A percentile compares a stretch with the other conserved stretches of the same genome.
phyloP scores from a whole-genome alignment of 2,888 invertebrate genomes.

The Caenorhabditis uteleia region DNA sequence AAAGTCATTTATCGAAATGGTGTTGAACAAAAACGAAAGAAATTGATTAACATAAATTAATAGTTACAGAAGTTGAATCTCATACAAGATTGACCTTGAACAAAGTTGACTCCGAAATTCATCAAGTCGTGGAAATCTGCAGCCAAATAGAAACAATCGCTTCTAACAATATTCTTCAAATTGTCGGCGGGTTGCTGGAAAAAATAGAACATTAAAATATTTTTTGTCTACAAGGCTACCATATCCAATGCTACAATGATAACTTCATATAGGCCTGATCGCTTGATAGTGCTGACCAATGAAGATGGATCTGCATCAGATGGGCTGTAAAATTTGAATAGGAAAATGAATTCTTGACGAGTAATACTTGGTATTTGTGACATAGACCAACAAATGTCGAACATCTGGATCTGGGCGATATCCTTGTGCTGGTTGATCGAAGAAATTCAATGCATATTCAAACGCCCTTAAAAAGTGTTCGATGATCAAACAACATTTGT shows the following conservation, averaged over 20 bases:
- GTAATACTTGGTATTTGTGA: slow-evolving; percentile 49
- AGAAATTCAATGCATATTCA: slow-evolving; percentile 37
- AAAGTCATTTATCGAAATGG: too few relatives aligned
- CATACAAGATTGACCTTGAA: slow-evolving; percentile 50
- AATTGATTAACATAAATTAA: not conserved
- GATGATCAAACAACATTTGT: not conserved
- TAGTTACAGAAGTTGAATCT: slow-evolving; percentile 36
- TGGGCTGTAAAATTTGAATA: slow-evolving; percentile 34
- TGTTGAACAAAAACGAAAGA: not conserved
- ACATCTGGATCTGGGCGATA: slow-evolving; percentile 41
- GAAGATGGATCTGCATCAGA: slow-evolving; percentile 52
- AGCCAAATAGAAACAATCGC: slow-evolving; percentile 40
- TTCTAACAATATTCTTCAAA: slow-evolving; percentile 32
- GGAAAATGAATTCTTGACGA: not conserved
- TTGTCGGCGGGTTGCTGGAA: slow-evolving; percentile 16
- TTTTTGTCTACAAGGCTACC: slow-evolving; percentile 1
- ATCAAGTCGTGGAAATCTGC: slow-evolving; percentile 32
- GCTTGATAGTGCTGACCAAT: slow-evolving; percentile 27
- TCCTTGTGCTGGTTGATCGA: slow-evolving; percentile 35
- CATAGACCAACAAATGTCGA: slow-evolving; percentile 54
- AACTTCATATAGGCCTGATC: slow-evolving; percentile 49
- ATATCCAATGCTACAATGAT: slow-evolving; percentile 43
- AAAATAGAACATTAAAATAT: not conserved
- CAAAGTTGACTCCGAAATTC: slow-evolving; percentile 47
- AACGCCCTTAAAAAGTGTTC: slow-evolving; percentile 28